A percentile compares a stretch with the other conserved stretches of the same genome.
Evolutionary conservation across 2,797 vertebrate species (phyloP).

Genomic region (Threskiornis aethiopicus): DNA sequence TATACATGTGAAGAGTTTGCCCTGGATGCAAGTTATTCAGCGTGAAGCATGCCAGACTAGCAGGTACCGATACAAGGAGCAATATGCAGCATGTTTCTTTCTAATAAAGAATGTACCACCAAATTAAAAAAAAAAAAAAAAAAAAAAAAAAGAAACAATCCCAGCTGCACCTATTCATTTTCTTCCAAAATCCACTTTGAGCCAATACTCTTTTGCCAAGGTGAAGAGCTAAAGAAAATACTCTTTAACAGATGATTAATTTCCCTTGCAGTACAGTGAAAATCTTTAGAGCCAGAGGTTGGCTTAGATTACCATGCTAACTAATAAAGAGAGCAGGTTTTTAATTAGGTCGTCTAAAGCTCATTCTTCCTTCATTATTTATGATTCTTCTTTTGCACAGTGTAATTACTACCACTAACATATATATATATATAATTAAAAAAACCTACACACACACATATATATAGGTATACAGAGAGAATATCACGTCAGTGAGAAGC

Average conservation of each 20-base stretch:
- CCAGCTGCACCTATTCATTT: not conserved
- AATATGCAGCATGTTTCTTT: not conserved
- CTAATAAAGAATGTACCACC: not conserved
- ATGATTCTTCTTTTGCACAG: constrained; percentile 48
- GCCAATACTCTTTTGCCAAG: not conserved
- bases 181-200: not conserved
- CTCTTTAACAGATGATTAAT: constrained; percentile 25
- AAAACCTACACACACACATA: accelerated
- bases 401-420: constrained; percentile 31
- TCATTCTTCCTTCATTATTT: constrained; percentile 65
- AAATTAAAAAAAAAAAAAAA: not conserved
- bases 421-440: not conserved
- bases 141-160: not conserved
- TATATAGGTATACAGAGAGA: not conserved
- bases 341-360: constrained; percentile 69
- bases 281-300: constrained; percentile 61
- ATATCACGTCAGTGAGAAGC: not conserved
- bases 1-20: not conserved
- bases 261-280: not conserved
- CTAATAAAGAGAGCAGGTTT: constrained; percentile 45
- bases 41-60: not conserved
- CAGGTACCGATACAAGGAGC: not conserved
- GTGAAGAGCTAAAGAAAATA: not conserved
- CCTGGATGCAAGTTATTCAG: not conserved
- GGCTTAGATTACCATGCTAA: constrained; percentile 57